phyloP scores from a whole-genome alignment of 1,140 invertebrate species.

The Muscidifurax raptorellus region DNA sequence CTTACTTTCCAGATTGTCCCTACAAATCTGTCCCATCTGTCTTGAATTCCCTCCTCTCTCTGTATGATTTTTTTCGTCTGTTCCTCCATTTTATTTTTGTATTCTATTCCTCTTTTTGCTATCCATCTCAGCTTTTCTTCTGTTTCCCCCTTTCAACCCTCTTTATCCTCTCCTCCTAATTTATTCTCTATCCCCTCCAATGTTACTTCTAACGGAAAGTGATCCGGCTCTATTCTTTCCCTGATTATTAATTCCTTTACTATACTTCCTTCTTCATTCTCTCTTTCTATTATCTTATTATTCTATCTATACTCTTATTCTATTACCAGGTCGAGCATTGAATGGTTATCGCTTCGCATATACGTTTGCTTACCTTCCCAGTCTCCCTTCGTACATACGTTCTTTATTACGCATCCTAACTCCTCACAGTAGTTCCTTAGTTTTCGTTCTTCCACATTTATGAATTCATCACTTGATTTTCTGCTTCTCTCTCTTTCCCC shows the following conservation, averaged over 20 bases:
- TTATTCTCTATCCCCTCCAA: neutral
- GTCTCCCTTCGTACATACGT: slow-evolving; percentile 48
- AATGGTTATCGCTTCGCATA: slow-evolving; percentile 16
- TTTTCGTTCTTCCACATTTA: slow-evolving; percentile 46
- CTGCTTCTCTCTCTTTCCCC: neutral
- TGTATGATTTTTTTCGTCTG: too few relatives aligned
- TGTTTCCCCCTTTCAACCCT: neutral
- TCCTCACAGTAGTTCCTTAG: slow-evolving; percentile 46
- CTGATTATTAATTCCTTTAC: too few relatives aligned
- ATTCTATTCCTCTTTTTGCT: neutral
- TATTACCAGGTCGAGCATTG: slow-evolving; percentile 43
- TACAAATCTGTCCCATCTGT: too few relatives aligned
- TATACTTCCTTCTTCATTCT: neutral
- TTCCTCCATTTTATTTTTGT: neutral
- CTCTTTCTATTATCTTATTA: slow-evolving; percentile 3
- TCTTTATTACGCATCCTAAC: neutral
- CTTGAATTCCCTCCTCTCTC: too few relatives aligned
- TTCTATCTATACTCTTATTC: too few relatives aligned
- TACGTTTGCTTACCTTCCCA: slow-evolving; percentile 43
- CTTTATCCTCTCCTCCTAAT: neutral
- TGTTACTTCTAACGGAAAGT: neutral
- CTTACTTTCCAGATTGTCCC: neutral
- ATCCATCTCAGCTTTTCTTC: neutral
- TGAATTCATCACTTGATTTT: slow-evolving; percentile 37
- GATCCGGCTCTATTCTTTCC: neutral